A percentile compares a stretch with the other conserved stretches of the same genome.
phyloP scores from a whole-genome alignment of 1,140 invertebrate species.

The Plutomurus gul region DNA sequence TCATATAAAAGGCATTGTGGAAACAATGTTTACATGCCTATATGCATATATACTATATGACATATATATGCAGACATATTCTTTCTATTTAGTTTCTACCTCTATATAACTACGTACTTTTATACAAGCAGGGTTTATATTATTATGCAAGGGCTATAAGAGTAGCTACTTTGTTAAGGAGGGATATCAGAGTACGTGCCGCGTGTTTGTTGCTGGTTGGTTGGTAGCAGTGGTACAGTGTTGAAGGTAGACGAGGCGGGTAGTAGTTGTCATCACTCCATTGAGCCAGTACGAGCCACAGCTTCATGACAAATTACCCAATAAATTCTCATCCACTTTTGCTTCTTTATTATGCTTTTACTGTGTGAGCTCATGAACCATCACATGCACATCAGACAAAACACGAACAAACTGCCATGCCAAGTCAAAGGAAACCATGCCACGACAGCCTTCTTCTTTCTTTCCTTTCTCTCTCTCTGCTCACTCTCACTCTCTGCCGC shows the following conservation, averaged over 20 bases:
- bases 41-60: no score
- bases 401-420: constrained; percentile 28
- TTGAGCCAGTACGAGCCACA: constrained; percentile 14
- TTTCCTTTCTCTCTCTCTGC: no score
- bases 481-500: no score
- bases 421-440: neutral
- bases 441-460: no score
- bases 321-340: constrained; percentile 43
- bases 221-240: neutral
- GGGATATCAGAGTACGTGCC: neutral
- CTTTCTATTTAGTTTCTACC: no score
- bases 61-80: no score
- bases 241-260: constrained; percentile 5
- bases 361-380: constrained; percentile 27
- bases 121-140: no score
- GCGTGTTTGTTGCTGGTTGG: neutral
- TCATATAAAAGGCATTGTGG: neutral
- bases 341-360: constrained; percentile 41
- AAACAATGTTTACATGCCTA: no score
- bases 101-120: no score
- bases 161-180: no score
- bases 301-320: constrained; percentile 44
- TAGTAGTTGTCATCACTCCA: constrained; percentile 34
- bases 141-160: no score
- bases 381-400: constrained; percentile 23